phyloP scores from a whole-genome alignment of 1,140 invertebrate species.

The Drosophila quadrilineata region DNA sequence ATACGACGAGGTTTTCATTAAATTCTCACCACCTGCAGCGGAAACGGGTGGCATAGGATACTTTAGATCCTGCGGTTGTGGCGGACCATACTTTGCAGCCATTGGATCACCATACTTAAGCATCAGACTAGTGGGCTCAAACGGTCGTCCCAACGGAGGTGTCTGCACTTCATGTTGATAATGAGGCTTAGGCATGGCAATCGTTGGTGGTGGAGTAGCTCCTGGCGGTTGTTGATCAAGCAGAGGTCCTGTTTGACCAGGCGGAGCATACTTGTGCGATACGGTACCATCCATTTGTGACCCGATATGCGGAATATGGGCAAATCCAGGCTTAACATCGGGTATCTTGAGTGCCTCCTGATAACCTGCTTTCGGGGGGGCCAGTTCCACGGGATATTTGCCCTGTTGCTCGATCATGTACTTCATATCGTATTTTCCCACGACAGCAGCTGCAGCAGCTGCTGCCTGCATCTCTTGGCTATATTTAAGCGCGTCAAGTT shows the following conservation, averaged over 20 bases:
- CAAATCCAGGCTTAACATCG: slow-evolving; percentile 70
- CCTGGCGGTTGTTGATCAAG: slow-evolving; percentile 59
- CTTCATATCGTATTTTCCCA: slow-evolving; percentile 79
- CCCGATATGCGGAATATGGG: slow-evolving; percentile 57
- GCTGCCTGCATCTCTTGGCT: slow-evolving; percentile 78
- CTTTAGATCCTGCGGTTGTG: slow-evolving; percentile 74
- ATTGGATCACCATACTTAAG: slow-evolving; percentile 80
- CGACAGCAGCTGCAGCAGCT: slow-evolving; percentile 51
- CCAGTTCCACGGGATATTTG: slow-evolving; percentile 67
- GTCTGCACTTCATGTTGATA: slow-evolving; percentile 78
- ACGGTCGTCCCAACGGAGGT: slow-evolving; percentile 69
- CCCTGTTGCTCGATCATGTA: slow-evolving; percentile 74
- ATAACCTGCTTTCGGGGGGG: slow-evolving; percentile 52
- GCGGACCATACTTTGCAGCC: slow-evolving; percentile 64
- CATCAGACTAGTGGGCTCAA: slow-evolving; percentile 73
- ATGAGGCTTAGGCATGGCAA: slow-evolving; percentile 78
- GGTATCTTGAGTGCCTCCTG: slow-evolving; percentile 72
- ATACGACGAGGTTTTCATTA: slow-evolving; percentile 78
- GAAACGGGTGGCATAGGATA: slow-evolving; percentile 73
- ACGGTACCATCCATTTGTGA: slow-evolving; percentile 31
- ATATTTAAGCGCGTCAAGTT: slow-evolving; percentile 72
- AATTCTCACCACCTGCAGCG: slow-evolving; percentile 65
- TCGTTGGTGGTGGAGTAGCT: slow-evolving; percentile 65
- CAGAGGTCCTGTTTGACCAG: slow-evolving; percentile 35
- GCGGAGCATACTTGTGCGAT: slow-evolving; percentile 52